Percentiles rank a stretch among this genome's conserved stretches.
phyloP scores from a whole-genome alignment of 2,797 vertebrate species.

The Brachymystax lenok region DNA sequence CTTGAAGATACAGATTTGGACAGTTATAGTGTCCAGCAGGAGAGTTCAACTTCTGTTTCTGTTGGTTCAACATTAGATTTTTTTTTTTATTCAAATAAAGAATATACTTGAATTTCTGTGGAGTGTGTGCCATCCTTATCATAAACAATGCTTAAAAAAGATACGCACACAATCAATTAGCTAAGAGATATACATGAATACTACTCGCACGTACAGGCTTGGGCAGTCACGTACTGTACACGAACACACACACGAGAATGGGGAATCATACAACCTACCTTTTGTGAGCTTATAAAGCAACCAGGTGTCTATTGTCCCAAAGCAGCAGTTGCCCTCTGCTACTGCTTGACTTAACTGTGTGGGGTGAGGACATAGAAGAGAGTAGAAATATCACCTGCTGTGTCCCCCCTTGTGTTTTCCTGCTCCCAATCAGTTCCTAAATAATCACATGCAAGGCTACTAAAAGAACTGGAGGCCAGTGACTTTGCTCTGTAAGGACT shows the following conservation, averaged over 20 bases:
- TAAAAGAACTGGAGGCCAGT: neutral
- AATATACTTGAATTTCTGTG: too few species aligned
- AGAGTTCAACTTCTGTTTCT: too few species aligned
- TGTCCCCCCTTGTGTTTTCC: neutral
- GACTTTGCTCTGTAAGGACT: neutral
- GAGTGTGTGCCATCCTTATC: too few species aligned
- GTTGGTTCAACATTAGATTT: too few species aligned
- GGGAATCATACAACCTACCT: conserved; percentile 60
- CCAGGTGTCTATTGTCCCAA: conserved; percentile 84
- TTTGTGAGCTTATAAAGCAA: conserved; percentile 79
- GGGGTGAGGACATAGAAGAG: neutral
- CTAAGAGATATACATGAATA: too few species aligned
- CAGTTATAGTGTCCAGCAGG: too few species aligned
- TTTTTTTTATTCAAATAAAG: too few species aligned
- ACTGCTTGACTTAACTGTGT: conserved; percentile 71
- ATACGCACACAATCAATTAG: too few species aligned
- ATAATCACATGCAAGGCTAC: neutral
- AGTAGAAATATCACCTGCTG: neutral
- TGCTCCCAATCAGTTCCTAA: neutral
- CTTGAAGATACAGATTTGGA: too few species aligned
- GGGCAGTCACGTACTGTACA: neutral
- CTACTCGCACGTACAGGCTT: too few species aligned
- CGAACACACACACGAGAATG: neutral
- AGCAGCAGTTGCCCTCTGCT: conserved; percentile 76
- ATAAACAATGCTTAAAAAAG: too few species aligned